A percentile compares a stretch with the other conserved stretches of the same genome.
Conservation (phyloP, 2,113 vertebrate genomes). For the Butorides virescens region DNA sequence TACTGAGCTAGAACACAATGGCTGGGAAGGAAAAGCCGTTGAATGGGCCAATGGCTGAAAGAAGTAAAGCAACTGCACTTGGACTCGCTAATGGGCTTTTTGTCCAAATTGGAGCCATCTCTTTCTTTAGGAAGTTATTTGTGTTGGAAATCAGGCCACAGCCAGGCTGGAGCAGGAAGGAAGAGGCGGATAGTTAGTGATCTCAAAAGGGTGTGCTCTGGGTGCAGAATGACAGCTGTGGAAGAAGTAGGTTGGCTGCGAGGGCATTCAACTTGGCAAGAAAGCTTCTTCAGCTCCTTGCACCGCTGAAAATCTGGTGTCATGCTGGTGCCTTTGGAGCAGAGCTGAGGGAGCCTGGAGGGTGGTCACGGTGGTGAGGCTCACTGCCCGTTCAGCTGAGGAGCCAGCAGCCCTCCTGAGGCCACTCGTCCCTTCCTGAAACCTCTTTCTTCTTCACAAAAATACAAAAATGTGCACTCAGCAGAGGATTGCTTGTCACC, state of each 20-base stretch:
- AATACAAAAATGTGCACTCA: neutral
- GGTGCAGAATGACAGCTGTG: neutral
- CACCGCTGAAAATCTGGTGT: neutral
- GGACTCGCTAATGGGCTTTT: neutral
- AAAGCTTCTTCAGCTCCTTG: neutral
- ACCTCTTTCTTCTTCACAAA: neutral
- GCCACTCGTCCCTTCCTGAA: neutral
- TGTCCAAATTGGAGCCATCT: conserved; percentile 38
- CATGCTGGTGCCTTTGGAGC: neutral
- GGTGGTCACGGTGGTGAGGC: fast-evolving
- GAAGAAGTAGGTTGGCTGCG: neutral
- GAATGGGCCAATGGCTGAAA: conserved; percentile 42
- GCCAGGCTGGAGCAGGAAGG: conserved; percentile 51
- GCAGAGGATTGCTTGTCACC: neutral
- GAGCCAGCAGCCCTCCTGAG: neutral
- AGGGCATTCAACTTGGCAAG: neutral
- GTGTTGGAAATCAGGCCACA: conserved; percentile 42
- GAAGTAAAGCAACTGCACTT: conserved; percentile 4
- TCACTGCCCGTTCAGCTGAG: fast-evolving
- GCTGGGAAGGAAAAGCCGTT: conserved; percentile 11
- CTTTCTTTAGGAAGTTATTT: conserved; percentile 30
- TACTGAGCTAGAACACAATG: conserved; percentile 4
- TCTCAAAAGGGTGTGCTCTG: conserved; percentile 8
- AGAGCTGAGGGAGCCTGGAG: neutral
- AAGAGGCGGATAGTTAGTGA: conserved; percentile 4